Conservation (phyloP, 37 sponge, comb jelly and placozoan species). For the Oscarella lobularis region DNA sequence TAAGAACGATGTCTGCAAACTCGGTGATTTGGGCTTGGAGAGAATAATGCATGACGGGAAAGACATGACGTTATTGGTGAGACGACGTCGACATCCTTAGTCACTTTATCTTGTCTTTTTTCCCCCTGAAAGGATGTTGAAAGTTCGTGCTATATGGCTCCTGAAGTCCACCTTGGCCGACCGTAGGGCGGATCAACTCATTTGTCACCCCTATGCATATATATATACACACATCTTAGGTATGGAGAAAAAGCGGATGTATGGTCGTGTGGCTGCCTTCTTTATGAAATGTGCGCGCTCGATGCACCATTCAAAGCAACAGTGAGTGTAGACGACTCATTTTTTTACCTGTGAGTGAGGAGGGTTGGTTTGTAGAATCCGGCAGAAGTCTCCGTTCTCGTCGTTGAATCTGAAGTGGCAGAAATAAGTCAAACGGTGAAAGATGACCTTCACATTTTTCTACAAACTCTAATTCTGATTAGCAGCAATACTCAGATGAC, state of each 20-base stretch:
- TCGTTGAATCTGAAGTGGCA: background rate
- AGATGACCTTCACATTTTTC: too few species aligned
- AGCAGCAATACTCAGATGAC: too few species aligned
- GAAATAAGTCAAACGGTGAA: background rate
- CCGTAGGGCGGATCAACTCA: slow-evolving; percentile 2
- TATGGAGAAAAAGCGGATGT: slow-evolving; percentile 5
- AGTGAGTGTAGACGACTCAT: background rate
- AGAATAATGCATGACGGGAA: background rate
- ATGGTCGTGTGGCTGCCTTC: slow-evolving; percentile 10
- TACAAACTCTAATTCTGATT: too few species aligned
- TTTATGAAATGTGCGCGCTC: slow-evolving; percentile 1
- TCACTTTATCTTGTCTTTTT: background rate
- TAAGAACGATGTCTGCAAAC: slow-evolving; percentile 2
- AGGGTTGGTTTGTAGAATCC: background rate
- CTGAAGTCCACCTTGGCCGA: slow-evolving; percentile 4
- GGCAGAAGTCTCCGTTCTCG: background rate
- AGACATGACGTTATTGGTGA: background rate
- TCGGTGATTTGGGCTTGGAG: slow-evolving; percentile 11
- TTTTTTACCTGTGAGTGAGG: background rate
- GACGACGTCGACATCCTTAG: background rate
- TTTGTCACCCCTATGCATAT: background rate
- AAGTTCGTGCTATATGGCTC: slow-evolving; percentile 3
- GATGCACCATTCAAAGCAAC: background rate
- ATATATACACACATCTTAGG: background rate
- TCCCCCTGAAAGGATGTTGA: slow-evolving; percentile 9